Conservation (phyloP, 1,140 invertebrate species). For the Bombyx mandarina region DNA sequence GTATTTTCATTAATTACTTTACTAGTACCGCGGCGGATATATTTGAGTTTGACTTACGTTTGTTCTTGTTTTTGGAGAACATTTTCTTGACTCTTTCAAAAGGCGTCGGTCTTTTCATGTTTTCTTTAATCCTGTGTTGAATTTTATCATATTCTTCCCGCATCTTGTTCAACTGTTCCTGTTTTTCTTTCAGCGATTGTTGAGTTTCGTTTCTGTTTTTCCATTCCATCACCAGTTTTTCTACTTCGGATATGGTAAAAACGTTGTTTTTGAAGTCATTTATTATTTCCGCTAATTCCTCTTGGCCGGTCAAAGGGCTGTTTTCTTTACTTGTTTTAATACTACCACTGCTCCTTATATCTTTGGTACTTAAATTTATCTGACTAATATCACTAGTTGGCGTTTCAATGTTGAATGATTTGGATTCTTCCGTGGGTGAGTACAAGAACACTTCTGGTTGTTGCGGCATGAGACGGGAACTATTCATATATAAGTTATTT, state of each 20-base stretch:
- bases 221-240: conserved; percentile 88
- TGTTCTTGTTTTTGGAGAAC: conserved; percentile 74
- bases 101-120: conserved; percentile 81
- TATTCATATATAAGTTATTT: conserved; percentile 61
- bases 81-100: conserved; percentile 85
- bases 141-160: conserved; percentile 85
- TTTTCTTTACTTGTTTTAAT: conserved; percentile 55
- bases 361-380: conserved; percentile 60
- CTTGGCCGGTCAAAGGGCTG: conserved; percentile 70
- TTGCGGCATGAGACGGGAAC: conserved; percentile 55
- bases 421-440: conserved; percentile 60
- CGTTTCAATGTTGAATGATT: conserved; percentile 57
- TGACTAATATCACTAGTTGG: conserved; percentile 65
- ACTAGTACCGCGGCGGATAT: too few species aligned
- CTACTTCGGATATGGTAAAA: conserved; percentile 86
- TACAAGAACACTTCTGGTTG: conserved; percentile 57
- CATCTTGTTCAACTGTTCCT: conserved; percentile 84
- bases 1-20: too few species aligned
- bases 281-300: conserved; percentile 88
- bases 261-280: conserved; percentile 92
- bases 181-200: conserved; percentile 87
- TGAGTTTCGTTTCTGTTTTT: conserved; percentile 87
- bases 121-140: conserved; percentile 80
- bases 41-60: conserved; percentile 31
- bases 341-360: conserved; percentile 45